A percentile compares a stretch with the other conserved stretches of the same genome.
Conservation (phyloP, 2,113 vertebrate genomes). For the Hippopotamus amphibius region DNA sequence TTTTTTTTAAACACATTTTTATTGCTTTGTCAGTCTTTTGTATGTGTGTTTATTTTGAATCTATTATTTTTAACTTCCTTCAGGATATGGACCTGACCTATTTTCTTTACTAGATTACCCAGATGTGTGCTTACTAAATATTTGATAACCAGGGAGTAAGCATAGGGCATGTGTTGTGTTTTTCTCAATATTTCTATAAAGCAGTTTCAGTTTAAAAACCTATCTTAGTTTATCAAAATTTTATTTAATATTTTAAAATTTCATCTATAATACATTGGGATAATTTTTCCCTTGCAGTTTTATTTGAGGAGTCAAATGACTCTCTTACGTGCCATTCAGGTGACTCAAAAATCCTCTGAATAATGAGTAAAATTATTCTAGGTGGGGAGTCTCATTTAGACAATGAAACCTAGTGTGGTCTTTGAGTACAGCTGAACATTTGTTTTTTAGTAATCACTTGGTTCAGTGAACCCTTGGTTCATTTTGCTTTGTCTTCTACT, state of each 20-base stretch:
- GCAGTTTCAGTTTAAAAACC: not conserved
- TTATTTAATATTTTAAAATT: slow-evolving; percentile 30
- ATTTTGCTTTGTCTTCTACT: not conserved
- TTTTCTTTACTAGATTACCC: slow-evolving; percentile 20
- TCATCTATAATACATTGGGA: not conserved
- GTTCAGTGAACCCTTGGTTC: not conserved
- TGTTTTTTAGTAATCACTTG: not conserved
- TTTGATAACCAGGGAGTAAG: not conserved
- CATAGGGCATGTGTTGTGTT: not conserved
- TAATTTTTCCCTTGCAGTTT: not conserved
- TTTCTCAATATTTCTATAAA: slow-evolving; percentile 16
- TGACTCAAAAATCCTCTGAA: not conserved
- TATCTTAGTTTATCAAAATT: not conserved
- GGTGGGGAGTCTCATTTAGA: not conserved
- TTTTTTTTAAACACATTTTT: slow-evolving; percentile 63
- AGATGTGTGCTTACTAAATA: slow-evolving; percentile 28
- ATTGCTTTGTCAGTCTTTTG: not conserved
- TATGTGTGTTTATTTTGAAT: slow-evolving; percentile 5
- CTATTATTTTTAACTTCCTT: slow-evolving; percentile 55
- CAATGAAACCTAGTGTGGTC: not conserved
- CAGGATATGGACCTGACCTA: not conserved
- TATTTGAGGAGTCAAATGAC: not conserved
- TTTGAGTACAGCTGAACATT: not conserved
- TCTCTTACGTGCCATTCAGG: not conserved
- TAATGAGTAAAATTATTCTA: not conserved